These are phyloP conservation scores for Drosophila flavopinicola DNA, from an alignment of 2,888 invertebrate genomes.

Conservation along the genomic window DNA sequence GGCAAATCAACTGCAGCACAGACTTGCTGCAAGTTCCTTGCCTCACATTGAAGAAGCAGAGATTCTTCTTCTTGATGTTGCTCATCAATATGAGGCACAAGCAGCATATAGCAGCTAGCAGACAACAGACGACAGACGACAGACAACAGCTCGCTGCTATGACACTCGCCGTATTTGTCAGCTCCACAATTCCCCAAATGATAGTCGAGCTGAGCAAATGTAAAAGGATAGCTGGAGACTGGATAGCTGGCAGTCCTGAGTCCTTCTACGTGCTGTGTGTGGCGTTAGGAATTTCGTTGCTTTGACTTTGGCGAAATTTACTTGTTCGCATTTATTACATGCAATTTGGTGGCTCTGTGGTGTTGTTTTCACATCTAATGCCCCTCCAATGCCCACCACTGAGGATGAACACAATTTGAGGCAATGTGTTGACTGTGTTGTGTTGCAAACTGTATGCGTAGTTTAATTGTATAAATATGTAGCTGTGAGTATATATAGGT, in stretches of 20 bases:
- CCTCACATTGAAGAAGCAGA: conserved; percentile 47
- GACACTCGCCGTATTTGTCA: conserved; percentile 67
- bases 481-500: too few species aligned
- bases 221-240: conserved; percentile 4
- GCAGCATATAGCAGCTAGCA: conserved; percentile 15
- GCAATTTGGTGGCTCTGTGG: conserved; percentile 55
- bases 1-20: conserved; percentile 55
- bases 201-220: conserved; percentile 33
- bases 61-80: conserved; percentile 50
- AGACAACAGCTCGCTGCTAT: conserved; percentile 23
- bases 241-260: conserved; percentile 1
- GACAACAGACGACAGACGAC: conserved; percentile 7
- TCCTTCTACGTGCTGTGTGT: conserved; percentile 44
- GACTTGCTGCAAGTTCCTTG: conserved; percentile 59
- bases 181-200: conserved; percentile 58
- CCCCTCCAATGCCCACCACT: neutral
- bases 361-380: too few species aligned
- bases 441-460: neutral
- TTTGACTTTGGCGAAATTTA: conserved; percentile 56
- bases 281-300: conserved; percentile 30
- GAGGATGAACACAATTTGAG: conserved; percentile 1
- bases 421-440: conserved; percentile 35
- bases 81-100: conserved; percentile 66
- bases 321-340: conserved; percentile 66
- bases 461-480: too few species aligned